A percentile compares a stretch with the other conserved stretches of the same genome.
Evolutionary conservation across 2,113 vertebrate genomes (phyloP).

Genomic region (Ammodramus savannarum): DNA sequence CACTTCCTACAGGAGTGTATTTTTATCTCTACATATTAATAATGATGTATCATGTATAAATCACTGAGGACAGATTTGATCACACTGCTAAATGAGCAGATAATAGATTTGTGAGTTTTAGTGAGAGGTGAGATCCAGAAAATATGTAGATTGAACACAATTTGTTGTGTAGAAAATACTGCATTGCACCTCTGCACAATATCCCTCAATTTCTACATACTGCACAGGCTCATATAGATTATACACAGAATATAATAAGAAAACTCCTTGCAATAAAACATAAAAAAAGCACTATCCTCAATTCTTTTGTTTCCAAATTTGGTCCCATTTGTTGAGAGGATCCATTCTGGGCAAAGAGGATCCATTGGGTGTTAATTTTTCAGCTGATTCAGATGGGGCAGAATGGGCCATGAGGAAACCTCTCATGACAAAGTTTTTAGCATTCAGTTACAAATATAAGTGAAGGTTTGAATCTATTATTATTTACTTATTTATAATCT

Average conservation of each 20-base stretch:
- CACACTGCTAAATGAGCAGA: not conserved
- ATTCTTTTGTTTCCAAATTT: not conserved
- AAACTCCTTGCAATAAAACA: not conserved
- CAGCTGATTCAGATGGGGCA: not conserved
- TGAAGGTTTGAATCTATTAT: not conserved
- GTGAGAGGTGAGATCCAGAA: not conserved
- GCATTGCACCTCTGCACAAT: not conserved
- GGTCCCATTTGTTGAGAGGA: not conserved
- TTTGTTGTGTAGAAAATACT: not conserved
- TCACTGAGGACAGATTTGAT: not conserved
- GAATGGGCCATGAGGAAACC: not conserved
- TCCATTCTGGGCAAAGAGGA: not conserved
- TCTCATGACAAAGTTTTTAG: not conserved
- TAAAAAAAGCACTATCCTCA: not conserved
- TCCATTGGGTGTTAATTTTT: not conserved
- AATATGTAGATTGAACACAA: not conserved
- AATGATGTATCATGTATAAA: slow-evolving; percentile 33
- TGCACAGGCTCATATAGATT: not conserved
- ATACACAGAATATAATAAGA: not conserved
- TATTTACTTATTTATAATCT: not conserved
- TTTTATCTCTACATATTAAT: slow-evolving; percentile 48
- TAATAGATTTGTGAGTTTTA: not conserved
- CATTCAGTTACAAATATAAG: not conserved
- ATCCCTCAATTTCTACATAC: not conserved
- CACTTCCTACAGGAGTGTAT: slow-evolving; percentile 38